Evolutionary conservation across 1,140 invertebrate genomes (phyloP), one percentile per base, ranked within the genome.

Genomic region (Heliconius hermathena): DNA sequence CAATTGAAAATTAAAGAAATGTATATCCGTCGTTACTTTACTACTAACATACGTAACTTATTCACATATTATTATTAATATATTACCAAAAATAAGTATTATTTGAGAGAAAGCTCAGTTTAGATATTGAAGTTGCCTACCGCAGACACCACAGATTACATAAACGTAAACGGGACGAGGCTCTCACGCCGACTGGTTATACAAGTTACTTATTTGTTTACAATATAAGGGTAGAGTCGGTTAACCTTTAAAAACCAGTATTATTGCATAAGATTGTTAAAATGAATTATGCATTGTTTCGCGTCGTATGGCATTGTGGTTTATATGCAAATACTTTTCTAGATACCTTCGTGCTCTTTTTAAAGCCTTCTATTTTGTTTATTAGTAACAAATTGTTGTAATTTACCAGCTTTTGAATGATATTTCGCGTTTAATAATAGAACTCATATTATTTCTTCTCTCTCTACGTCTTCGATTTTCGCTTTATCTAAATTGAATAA

Each of bases 221-320:
- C 79, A 77, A 81, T 84, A 79, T 84, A 79, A 82, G 81, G 83
- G 81, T 81, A 70, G 73, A 74, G 49, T 82, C 60, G 33, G 73
- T 52, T 80, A 71, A 81, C 83, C 72, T 82, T 81, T 79, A 71
- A n/a, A 60, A 72, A 72, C 76, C 80, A 57, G 80, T 71, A 72
- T 52, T n/a, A 78, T 79, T 79, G 73, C 74, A 66, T 73, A 79
- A 82, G 13, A 73, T 18, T 79, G 73, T 26, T 70, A 16, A 66
- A 29, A 66, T 66, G 26, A 66, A 66, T 66, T 13, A 66, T 66
- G 60, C 22, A 66, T 66, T 66, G 60, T 66, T 66, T 66, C 60
- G 57, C 57, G 60, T 29, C 26, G 4, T 29, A 13, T 13, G 60
- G 26, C 4, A 29, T 36, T 66, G 60, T 66, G 60, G 22, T 66